A percentile compares a stretch with the other conserved stretches of the same genome.
phyloP scores from a whole-genome alignment of 2,797 vertebrate genomes.

The Peromyscus nudipes region DNA sequence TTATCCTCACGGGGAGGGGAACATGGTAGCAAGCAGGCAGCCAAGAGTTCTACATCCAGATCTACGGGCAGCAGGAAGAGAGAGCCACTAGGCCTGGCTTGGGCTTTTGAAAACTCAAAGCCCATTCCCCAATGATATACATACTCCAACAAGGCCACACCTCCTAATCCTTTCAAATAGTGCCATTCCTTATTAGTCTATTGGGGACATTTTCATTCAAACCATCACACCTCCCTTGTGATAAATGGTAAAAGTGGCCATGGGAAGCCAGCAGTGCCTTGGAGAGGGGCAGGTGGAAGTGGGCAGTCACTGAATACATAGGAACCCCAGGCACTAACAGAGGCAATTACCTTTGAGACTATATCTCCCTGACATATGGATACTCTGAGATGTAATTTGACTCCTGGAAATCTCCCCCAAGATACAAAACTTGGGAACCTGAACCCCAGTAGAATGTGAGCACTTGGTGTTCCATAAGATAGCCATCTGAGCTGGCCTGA shows the following conservation, averaged over 20 bases:
- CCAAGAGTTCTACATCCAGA: background rate
- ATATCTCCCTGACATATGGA: background rate
- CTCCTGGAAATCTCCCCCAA: conserved; percentile 35
- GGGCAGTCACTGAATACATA: background rate
- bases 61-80: background rate
- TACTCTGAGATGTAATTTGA: background rate
- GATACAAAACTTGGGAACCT: background rate
- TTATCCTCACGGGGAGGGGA: background rate
- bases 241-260: background rate
- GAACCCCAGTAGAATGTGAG: background rate
- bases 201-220: background rate
- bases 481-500: background rate
- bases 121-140: background rate
- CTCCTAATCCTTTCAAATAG: background rate
- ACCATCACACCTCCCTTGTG: background rate
- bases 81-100: background rate
- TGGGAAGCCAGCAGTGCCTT: background rate
- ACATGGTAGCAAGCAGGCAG: background rate
- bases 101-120: background rate
- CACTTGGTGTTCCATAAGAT: background rate
- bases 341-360: background rate
- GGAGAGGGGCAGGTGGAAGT: background rate
- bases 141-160: background rate
- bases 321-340: background rate
- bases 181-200: background rate